These are phyloP conservation scores for Micrasema minimum DNA, from an alignment of 1,140 invertebrate species.

Conservation along the genomic window DNA sequence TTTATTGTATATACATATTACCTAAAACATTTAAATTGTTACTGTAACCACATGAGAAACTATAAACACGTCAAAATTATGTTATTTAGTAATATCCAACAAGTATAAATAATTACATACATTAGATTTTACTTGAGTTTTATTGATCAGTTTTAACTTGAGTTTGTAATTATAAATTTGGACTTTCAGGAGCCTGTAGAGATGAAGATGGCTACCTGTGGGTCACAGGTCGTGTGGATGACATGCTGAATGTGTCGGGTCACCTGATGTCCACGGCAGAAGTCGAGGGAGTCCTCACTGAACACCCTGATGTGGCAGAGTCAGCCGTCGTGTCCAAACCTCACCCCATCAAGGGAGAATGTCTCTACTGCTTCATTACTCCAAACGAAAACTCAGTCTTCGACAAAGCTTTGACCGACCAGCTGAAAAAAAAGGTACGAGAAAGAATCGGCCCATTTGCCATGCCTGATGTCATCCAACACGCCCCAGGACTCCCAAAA, in stretches of 20 bases:
- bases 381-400: slow-evolving; percentile 81
- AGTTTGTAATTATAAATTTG: too few relatives aligned
- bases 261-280: slow-evolving; percentile 97
- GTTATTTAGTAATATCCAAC: too few relatives aligned
- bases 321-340: slow-evolving; percentile 95
- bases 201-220: slow-evolving; percentile 96
- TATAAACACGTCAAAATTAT: too few relatives aligned
- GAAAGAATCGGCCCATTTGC: slow-evolving; percentile 96
- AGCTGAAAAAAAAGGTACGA: slow-evolving; percentile 86
- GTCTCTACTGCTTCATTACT: slow-evolving; percentile 95
- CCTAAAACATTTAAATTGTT: too few relatives aligned
- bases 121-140: too few relatives aligned
- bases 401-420: slow-evolving; percentile 75
- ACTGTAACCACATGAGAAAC: too few relatives aligned
- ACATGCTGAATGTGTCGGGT: slow-evolving; percentile 98
- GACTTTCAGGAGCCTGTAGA: slow-evolving; percentile 86
- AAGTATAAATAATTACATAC: too few relatives aligned
- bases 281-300: slow-evolving; percentile 90
- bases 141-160: too few relatives aligned
- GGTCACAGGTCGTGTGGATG: slow-evolving; percentile 97
- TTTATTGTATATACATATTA: too few relatives aligned
- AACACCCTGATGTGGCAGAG: slow-evolving; percentile 86
- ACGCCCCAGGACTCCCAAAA: slow-evolving; percentile 93
- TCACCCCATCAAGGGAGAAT: slow-evolving; percentile 95
- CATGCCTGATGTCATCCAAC: slow-evolving; percentile 92